A percentile compares a stretch with the other conserved stretches of the same genome.
phyloP scores from a whole-genome alignment of 2,888 invertebrate genomes.

The Philereme transversata region DNA sequence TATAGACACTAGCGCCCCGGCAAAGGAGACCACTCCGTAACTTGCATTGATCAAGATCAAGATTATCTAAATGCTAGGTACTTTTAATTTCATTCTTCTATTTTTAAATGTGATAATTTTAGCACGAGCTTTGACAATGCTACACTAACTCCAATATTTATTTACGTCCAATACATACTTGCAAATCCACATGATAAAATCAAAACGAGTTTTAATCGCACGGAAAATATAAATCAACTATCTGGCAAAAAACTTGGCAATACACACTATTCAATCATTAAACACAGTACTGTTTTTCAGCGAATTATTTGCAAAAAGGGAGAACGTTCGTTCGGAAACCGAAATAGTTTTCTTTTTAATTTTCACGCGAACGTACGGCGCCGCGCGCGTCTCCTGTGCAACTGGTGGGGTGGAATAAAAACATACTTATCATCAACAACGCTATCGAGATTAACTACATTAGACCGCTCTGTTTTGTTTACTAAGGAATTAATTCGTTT shows the following conservation, averaged over 20 bases:
- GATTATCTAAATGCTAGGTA: too few species aligned
- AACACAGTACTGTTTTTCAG: not conserved
- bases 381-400: conserved; percentile 1
- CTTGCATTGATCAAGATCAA: too few species aligned
- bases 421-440: too few species aligned
- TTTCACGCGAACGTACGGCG: not conserved
- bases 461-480: not conserved
- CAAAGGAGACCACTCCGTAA: too few species aligned
- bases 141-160: not conserved
- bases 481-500: not conserved
- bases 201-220: not conserved
- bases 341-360: not conserved
- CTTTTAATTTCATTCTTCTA: too few species aligned
- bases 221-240: not conserved
- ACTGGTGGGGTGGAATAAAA: not conserved
- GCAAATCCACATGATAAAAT: not conserved
- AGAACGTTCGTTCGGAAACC: not conserved
- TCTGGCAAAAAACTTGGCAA: conserved; percentile 4
- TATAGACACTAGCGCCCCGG: too few species aligned
- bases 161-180: not conserved
- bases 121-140: too few species aligned
- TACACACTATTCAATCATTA: not conserved
- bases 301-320: not conserved
- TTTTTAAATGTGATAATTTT: too few species aligned
- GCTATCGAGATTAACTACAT: too few species aligned